Evolutionary conservation across 2,888 invertebrate species (phyloP).

Genomic region (Epistrophe eligans): DNA sequence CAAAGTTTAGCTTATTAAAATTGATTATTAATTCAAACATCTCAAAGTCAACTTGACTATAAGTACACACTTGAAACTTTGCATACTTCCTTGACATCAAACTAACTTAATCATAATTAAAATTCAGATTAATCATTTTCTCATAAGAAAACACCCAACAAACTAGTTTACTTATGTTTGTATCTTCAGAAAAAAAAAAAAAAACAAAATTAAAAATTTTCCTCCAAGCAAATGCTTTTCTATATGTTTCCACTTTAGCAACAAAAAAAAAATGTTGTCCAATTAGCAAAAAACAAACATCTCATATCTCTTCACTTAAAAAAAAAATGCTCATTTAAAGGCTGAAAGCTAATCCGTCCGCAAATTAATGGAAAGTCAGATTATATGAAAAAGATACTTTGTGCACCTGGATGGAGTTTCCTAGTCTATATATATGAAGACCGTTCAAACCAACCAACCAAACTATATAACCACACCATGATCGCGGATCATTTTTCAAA

Average conservation of each 20-base stretch:
- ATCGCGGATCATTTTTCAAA: slow-evolving; percentile 54
- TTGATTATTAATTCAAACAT: too few species aligned
- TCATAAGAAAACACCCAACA: neutral
- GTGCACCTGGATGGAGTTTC: slow-evolving; percentile 18
- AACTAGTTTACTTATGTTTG: neutral
- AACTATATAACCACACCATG: neutral
- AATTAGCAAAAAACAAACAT: slow-evolving; percentile 21
- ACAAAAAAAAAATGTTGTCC: neutral
- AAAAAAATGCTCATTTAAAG: slow-evolving; percentile 12
- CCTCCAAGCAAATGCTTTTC: neutral
- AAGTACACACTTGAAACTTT: too few species aligned
- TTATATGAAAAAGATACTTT: slow-evolving; percentile 29
- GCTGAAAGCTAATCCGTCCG: slow-evolving; percentile 50
- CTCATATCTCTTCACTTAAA: neutral
- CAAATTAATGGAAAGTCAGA: slow-evolving; percentile 59
- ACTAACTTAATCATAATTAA: too few species aligned
- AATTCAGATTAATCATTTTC: neutral
- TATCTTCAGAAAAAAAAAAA: neutral
- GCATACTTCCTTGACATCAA: too few species aligned
- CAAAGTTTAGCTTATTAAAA: too few species aligned
- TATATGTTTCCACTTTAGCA: neutral
- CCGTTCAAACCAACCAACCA: neutral
- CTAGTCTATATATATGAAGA: neutral
- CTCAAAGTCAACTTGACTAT: too few species aligned
- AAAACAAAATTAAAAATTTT: neutral